These are phyloP conservation scores for Cosmorhoe ocellata DNA, from an alignment of 2,888 invertebrate genomes.

Conservation along the genomic window DNA sequence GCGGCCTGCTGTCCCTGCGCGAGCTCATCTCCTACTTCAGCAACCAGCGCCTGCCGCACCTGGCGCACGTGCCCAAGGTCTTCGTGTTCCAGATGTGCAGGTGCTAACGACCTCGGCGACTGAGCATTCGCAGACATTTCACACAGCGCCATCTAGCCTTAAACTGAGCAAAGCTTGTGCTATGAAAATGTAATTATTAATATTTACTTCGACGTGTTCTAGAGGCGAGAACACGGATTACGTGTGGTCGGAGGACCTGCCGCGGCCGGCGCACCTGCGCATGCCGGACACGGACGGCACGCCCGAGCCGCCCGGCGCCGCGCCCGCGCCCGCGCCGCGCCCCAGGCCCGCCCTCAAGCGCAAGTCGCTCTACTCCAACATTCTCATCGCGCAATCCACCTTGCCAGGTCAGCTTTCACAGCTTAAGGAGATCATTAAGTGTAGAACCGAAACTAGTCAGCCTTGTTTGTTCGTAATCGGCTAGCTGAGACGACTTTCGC, in stretches of 20 bases:
- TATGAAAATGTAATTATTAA: no score
- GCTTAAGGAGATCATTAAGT: neutral
- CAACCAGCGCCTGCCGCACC: slow-evolving; percentile 73
- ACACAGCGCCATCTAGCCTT: no score
- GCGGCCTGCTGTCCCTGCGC: slow-evolving; percentile 69
- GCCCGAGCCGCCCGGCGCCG: slow-evolving; percentile 34
- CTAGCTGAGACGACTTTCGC: no score
- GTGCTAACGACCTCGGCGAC: slow-evolving; percentile 46
- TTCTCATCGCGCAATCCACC: slow-evolving; percentile 85
- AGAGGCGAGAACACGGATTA: slow-evolving; percentile 51
- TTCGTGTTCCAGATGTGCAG: slow-evolving; percentile 89
- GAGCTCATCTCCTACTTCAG: slow-evolving; percentile 84
- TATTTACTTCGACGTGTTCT: no score
- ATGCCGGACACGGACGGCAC: slow-evolving; percentile 36
- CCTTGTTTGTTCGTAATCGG: no score
- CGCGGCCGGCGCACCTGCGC: slow-evolving; percentile 36
- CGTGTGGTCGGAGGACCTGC: slow-evolving; percentile 21
- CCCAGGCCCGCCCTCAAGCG: slow-evolving; percentile 31
- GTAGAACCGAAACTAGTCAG: no score
- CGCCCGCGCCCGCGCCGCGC: slow-evolving; percentile 23
- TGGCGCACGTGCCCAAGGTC: slow-evolving; percentile 86
- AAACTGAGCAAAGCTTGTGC: no score
- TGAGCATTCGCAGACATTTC: no score
- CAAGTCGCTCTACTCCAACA: slow-evolving; percentile 74
- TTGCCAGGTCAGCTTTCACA: slow-evolving; percentile 52